Evolutionary conservation across 2,113 vertebrate genomes (phyloP).

Genomic region (Syngnathus scovelli): DNA sequence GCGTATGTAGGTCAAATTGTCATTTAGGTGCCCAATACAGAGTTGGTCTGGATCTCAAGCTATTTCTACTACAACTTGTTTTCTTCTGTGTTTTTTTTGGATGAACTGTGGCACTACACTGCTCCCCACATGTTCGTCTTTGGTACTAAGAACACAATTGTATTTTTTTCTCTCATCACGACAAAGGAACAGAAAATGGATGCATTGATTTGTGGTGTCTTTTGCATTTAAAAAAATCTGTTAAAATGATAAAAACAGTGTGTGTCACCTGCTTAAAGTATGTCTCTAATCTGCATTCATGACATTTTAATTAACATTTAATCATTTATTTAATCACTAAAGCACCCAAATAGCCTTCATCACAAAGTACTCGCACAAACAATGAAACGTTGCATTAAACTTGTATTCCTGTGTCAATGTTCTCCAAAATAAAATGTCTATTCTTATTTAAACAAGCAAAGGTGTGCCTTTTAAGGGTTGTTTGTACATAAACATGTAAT

Average conservation of each 20-base stretch:
- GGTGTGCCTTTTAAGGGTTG: constrained; percentile 76
- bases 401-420: constrained; percentile 49
- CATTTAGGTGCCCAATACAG: too few relatives aligned
- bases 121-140: too few relatives aligned
- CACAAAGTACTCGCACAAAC: constrained; percentile 12
- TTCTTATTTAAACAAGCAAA: constrained; percentile 74
- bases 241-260: not conserved
- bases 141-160: too few relatives aligned
- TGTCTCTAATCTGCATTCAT: not conserved
- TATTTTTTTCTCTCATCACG: too few relatives aligned
- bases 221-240: too few relatives aligned
- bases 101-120: too few relatives aligned
- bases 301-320: not conserved
- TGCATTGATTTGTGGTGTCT: too few relatives aligned
- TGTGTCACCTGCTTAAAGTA: not conserved
- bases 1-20: too few relatives aligned
- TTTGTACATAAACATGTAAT: constrained; percentile 79
- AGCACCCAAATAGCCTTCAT: not conserved
- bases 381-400: constrained; percentile 15
- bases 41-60: too few relatives aligned
- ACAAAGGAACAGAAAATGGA: too few relatives aligned
- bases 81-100: too few relatives aligned
- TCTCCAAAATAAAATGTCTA: constrained; percentile 65
- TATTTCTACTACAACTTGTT: too few relatives aligned
- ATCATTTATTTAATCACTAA: not conserved